phyloP scores from a whole-genome alignment of 2,888 invertebrate species.

The Venustoraphidia nigricollis region DNA sequence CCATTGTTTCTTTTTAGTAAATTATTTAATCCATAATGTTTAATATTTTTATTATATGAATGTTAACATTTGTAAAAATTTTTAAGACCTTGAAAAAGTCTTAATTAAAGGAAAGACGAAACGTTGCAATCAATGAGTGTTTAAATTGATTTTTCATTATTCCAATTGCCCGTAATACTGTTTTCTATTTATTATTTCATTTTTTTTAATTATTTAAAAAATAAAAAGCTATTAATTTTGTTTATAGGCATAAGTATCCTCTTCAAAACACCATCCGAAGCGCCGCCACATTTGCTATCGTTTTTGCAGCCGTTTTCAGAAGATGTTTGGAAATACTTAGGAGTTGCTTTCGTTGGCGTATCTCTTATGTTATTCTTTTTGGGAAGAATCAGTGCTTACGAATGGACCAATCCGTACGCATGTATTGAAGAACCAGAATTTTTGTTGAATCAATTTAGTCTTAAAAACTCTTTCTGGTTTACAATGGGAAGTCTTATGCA shows the following conservation, averaged over 20 bases:
- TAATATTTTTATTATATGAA: too few species aligned
- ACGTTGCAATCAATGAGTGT: too few species aligned
- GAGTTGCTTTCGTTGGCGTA: conserved; percentile 64
- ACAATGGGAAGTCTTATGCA: conserved; percentile 72
- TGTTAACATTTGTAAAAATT: too few species aligned
- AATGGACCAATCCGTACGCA: conserved; percentile 80
- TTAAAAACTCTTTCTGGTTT: conserved; percentile 80
- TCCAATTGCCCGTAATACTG: too few species aligned
- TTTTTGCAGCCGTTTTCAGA: conserved; percentile 82
- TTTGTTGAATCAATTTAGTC: conserved; percentile 69
- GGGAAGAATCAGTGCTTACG: conserved; percentile 68
- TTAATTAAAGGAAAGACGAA: too few species aligned
- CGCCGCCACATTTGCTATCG: conserved; percentile 77
- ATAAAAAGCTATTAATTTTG: too few species aligned
- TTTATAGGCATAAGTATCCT: conserved; percentile 67
- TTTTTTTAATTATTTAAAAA: too few species aligned
- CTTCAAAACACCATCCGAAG: conserved; percentile 72
- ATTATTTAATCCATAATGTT: too few species aligned
- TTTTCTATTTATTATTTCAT: too few species aligned
- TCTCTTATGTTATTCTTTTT: conserved; percentile 64
- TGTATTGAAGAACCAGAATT: conserved; percentile 72
- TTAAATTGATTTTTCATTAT: too few species aligned
- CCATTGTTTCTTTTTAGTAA: too few species aligned
- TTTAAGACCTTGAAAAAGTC: too few species aligned
- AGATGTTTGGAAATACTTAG: conserved; percentile 73